phyloP scores from a whole-genome alignment of 2,113 vertebrate species.

The Pseudorasbora parva region DNA sequence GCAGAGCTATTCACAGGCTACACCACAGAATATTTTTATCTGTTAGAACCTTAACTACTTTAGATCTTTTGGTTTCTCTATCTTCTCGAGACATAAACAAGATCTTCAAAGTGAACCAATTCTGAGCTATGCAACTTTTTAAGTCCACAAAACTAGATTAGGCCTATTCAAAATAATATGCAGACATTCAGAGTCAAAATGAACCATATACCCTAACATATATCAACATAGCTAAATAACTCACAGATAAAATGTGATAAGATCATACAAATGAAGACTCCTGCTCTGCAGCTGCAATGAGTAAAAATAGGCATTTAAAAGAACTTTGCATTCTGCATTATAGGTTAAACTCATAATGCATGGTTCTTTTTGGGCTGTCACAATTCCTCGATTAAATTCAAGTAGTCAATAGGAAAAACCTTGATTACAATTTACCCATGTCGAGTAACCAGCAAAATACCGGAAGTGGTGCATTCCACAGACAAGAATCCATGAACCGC shows the following conservation, averaged over 20 bases:
- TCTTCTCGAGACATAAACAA: slow-evolving; percentile 3
- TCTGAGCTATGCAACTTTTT: neutral
- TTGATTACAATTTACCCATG: no score
- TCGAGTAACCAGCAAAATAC: no score
- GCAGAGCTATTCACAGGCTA: neutral
- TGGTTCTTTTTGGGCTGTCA: no score
- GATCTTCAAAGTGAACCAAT: neutral
- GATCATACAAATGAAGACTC: slow-evolving; percentile 6
- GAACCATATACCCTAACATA: slow-evolving; percentile 48
- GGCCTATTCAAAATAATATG: neutral
- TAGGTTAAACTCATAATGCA: neutral
- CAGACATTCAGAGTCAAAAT: slow-evolving; percentile 8
- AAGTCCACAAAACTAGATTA: slow-evolving; percentile 30
- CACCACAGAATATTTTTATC: neutral
- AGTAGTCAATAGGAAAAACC: no score
- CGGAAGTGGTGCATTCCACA: no score
- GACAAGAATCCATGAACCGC: no score
- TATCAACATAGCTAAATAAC: neutral
- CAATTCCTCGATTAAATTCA: no score
- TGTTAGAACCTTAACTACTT: slow-evolving; percentile 11
- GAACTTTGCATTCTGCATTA: neutral
- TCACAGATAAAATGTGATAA: slow-evolving; percentile 28
- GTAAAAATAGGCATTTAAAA: slow-evolving; percentile 5
- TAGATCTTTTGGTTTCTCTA: neutral
- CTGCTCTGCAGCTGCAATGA: neutral